Percentiles rank a stretch among this genome's conserved stretches.
Conservation (phyloP, 2,797 vertebrate species). For the Premnoplex brunnescens region DNA sequence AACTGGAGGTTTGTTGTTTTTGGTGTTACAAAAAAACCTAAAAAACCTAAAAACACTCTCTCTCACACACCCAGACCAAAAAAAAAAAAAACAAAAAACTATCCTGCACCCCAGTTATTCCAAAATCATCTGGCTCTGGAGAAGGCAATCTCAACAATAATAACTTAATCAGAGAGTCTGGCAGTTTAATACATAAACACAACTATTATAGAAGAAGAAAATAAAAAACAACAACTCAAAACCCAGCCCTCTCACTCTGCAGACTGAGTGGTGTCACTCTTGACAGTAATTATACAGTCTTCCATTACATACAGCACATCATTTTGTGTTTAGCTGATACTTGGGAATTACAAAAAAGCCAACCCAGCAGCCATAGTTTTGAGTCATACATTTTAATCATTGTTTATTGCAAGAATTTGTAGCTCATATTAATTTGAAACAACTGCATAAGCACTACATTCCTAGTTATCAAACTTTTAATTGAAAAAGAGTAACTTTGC, state of each 20-base stretch:
- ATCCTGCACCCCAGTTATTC: neutral
- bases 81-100: neutral
- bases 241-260: neutral
- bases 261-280: neutral
- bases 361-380: neutral
- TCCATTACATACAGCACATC: neutral
- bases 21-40: neutral
- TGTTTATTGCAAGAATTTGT: conserved; percentile 1
- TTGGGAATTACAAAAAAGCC: neutral
- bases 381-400: conserved; percentile 2
- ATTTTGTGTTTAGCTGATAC: neutral
- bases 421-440: neutral
- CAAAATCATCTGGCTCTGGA: neutral
- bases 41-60: neutral
- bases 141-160: neutral
- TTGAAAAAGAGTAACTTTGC: neutral
- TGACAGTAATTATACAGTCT: neutral
- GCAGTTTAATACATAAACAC: neutral
- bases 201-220: neutral
- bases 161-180: neutral
- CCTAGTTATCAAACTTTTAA: neutral
- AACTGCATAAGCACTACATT: neutral
- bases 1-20: neutral
- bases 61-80: too few relatives aligned
- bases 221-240: neutral